Evolutionary conservation across 2,113 vertebrate species (phyloP).

Genomic region (Bufo gargarizans): DNA sequence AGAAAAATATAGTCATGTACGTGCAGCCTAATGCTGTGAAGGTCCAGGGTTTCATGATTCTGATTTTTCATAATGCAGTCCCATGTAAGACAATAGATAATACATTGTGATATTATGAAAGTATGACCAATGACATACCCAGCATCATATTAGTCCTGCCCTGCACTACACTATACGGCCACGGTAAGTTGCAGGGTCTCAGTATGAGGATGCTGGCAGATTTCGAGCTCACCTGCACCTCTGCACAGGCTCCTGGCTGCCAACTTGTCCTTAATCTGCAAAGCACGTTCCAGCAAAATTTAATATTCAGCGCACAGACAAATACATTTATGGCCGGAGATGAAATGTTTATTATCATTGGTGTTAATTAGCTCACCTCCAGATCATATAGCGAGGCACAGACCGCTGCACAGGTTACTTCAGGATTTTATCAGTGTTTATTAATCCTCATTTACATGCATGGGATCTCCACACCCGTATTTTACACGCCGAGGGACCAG

Average conservation of each 20-base stretch:
- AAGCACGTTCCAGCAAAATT: constrained; percentile 4
- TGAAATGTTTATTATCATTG: constrained; percentile 51
- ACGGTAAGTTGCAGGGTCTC: background rate
- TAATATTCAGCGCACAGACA: constrained; percentile 42
- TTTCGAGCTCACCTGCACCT: background rate
- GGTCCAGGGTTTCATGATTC: background rate
- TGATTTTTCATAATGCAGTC: background rate
- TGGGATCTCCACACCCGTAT: background rate
- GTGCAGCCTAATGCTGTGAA: background rate
- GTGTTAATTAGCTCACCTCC: constrained; percentile 42
- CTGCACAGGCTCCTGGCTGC: constrained; percentile 2
- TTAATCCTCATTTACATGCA: background rate
- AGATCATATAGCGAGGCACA: constrained; percentile 20
- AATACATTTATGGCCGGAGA: constrained; percentile 47
- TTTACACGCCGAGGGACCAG: background rate
- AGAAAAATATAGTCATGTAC: too few relatives aligned
- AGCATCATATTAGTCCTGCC: background rate
- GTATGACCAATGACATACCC: background rate
- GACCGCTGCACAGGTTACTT: background rate
- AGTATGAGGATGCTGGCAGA: background rate
- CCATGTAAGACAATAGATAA: background rate
- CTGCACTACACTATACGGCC: background rate
- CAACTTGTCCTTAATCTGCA: constrained; percentile 35
- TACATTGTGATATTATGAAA: too few relatives aligned
- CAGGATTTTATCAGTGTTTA: background rate